Evolutionary conservation across 2,113 vertebrate genomes (phyloP).

Genomic region (Stomatorhinus ivindoensis): DNA sequence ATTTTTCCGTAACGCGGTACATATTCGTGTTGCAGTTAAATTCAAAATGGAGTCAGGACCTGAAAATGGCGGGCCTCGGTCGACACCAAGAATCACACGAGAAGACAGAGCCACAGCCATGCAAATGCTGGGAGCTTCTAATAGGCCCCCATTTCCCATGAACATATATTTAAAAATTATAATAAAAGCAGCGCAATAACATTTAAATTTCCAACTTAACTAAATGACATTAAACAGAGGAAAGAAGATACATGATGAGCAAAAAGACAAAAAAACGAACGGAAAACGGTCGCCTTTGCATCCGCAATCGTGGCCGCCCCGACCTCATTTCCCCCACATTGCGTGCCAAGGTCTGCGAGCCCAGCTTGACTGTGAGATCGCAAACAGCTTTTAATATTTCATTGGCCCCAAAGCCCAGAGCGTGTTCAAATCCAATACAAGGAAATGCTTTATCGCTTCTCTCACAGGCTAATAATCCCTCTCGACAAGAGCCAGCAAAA

Average conservation of each 20-base stretch:
- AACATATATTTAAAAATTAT: background rate
- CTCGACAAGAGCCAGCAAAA: slow-evolving; percentile 47
- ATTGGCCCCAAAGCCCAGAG: slow-evolving; percentile 66
- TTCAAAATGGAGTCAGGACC: slow-evolving; percentile 21
- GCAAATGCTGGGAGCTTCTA: background rate
- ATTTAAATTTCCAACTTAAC: background rate
- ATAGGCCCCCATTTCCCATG: background rate
- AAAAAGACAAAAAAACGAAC: slow-evolving; percentile 4
- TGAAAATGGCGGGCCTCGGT: slow-evolving; percentile 17
- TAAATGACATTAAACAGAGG: background rate
- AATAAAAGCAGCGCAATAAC: background rate
- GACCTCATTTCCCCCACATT: slow-evolving; percentile 45
- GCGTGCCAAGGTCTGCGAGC: slow-evolving; percentile 60
- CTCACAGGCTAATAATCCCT: slow-evolving; percentile 63
- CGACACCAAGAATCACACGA: background rate
- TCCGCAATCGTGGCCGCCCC: slow-evolving; percentile 36
- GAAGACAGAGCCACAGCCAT: background rate
- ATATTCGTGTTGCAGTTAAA: slow-evolving; percentile 4
- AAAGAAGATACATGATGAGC: slow-evolving; percentile 1
- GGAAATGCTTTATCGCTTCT: slow-evolving; percentile 69
- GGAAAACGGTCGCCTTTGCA: slow-evolving; percentile 35
- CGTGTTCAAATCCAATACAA: slow-evolving; percentile 67
- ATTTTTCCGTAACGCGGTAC: background rate
- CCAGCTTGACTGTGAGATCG: slow-evolving; percentile 60
- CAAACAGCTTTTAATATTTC: slow-evolving; percentile 82